Base-by-base conservation (phyloP, 2,797 vertebrate genomes). In the Diglossa cyanea region DNA sequence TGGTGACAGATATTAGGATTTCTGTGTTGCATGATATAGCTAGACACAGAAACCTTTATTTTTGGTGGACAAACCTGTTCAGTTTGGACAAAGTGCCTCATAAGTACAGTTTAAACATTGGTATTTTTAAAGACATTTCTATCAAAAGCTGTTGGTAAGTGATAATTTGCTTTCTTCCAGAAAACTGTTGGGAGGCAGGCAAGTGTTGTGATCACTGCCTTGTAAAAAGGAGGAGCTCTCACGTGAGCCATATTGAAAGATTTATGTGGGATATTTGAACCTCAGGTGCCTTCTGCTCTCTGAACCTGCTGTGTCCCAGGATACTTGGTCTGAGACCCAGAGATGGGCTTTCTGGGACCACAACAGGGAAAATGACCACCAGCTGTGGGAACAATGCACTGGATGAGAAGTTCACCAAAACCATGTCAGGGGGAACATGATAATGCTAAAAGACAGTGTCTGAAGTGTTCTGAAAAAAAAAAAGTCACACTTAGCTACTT, bases 301-400 rank as follows among this genome's bases (percentile, higher is more conserved):
- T 60, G 28, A 44, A 48, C 24, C 28, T 72, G 10, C 51, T 82
- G 9, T 91, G 10, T 76, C 51, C 20, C 39, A 45, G 50, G 6
- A 23, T 23, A 30, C 8, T 17, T 7, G 1, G 15, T 63, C 23
- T 66, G 50, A 81, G 37, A 47, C 30, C 11, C 31, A 48, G 67
- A 79, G 13, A 18, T 31, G 28, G 53, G 47, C 24, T 84, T 86
- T 42, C 37, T 72, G 53, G 35, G 30, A 61, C 13, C 30, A 63
- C 37, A 53, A 7, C 9, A 42, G 40, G 48, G 28, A 42, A 90
- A 51, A 85, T 14, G 14, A 45, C 20, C 33, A 82, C 13, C 31
- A 55, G 30, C 11, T 48, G 20, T 62, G 15, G 33, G 25, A 76
- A 57, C 1, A 2, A 21, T 54, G 7, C 0, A 0, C 26, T 74